phyloP scores from a whole-genome alignment of 2,797 vertebrate genomes.

The Staurois parvus region DNA sequence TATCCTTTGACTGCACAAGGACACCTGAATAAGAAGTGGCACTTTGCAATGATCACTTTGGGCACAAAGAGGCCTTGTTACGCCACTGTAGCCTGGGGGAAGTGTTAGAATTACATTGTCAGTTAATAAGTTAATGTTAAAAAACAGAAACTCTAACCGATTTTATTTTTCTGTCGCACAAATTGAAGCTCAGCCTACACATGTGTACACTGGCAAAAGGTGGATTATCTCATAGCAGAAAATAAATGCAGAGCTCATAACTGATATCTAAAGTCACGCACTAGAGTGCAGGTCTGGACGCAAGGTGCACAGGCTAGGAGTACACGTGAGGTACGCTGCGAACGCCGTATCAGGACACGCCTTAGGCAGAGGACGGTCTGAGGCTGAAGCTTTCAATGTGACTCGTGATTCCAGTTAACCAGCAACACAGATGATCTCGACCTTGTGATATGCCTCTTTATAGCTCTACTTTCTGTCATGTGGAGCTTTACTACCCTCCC shows the following conservation, averaged over 20 bases:
- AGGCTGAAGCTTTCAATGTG: constrained; percentile 1
- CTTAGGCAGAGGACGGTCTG: constrained; percentile 7
- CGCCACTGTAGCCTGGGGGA: background rate
- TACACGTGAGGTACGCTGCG: background rate
- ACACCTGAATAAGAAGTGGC: background rate
- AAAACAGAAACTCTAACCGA: background rate
- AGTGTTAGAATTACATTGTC: background rate
- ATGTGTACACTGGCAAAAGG: background rate
- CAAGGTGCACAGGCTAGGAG: background rate
- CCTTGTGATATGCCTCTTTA: background rate
- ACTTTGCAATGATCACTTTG: background rate
- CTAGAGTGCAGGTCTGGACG: background rate
- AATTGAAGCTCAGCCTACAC: background rate
- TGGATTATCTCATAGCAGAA: background rate
- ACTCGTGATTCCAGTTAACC: constrained; percentile 49
- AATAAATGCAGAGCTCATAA: background rate
- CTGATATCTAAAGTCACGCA: background rate
- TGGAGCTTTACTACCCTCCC: background rate
- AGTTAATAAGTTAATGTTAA: background rate
- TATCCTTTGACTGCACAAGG: background rate
- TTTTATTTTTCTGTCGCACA: background rate
- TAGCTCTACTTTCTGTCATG: constrained; percentile 24
- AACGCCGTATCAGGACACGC: background rate
- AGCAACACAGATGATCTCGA: background rate
- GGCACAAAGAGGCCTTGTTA: background rate